phyloP scores from a whole-genome alignment of 30 jellyfish, hydroid and myxozoan species.

The Chironex yamaguchii region DNA sequence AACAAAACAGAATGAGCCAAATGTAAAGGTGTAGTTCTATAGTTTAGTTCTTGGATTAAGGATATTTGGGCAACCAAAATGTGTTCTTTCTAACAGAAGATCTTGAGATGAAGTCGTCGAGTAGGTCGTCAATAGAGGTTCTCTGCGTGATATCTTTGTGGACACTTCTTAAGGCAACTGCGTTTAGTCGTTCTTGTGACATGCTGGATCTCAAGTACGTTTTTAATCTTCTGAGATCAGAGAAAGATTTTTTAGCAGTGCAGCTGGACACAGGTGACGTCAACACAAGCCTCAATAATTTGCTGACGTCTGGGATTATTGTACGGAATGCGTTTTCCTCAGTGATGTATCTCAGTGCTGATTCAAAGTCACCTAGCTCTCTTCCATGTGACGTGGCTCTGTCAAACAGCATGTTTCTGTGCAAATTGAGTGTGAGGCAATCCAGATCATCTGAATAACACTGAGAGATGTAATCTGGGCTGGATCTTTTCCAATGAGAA shows the following conservation, averaged over 20 bases:
- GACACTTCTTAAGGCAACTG: slow-evolving; percentile 60
- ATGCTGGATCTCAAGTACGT: slow-evolving; percentile 33
- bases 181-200: slow-evolving; percentile 66
- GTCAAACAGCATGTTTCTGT: slow-evolving; percentile 49
- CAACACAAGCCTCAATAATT: slow-evolving; percentile 33
- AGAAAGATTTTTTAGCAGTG: slow-evolving; percentile 65
- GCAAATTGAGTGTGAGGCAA: slow-evolving; percentile 41
- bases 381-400: slow-evolving; percentile 46
- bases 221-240: slow-evolving; percentile 53
- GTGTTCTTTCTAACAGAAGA: slow-evolving; percentile 11
- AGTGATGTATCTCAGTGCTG: slow-evolving; percentile 31
- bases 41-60: no score
- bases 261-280: slow-evolving; percentile 65
- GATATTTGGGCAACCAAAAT: neutral
- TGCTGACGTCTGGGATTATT: slow-evolving; percentile 51
- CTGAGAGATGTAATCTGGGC: slow-evolving; percentile 60
- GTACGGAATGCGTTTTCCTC: slow-evolving; percentile 41
- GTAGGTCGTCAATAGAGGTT: slow-evolving; percentile 2
- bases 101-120: slow-evolving; percentile 2
- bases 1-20: no score
- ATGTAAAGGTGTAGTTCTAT: no score
- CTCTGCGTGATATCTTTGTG: slow-evolving; percentile 17
- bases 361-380: slow-evolving; percentile 34
- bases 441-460: slow-evolving; percentile 54
- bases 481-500: slow-evolving; percentile 33